Conservation (phyloP, 1,140 invertebrate genomes). For the Akabosia matsudoensis region DNA sequence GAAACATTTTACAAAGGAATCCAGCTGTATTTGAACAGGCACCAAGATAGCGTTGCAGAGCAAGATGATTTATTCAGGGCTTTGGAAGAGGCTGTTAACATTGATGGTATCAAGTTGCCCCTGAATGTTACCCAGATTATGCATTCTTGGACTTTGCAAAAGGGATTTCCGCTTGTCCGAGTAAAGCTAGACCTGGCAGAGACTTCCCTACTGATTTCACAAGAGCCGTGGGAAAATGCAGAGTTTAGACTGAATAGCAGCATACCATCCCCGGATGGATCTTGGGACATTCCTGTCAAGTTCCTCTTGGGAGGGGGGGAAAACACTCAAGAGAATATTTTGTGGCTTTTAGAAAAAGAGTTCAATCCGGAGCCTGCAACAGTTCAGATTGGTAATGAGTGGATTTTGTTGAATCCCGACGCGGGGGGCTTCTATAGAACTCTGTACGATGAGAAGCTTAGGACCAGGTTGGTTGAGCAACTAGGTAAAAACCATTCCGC, state of each 20-base stretch:
- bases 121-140: slow-evolving; percentile 64
- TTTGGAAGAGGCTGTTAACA: slow-evolving; percentile 56
- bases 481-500: slow-evolving; percentile 12
- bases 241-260: background rate
- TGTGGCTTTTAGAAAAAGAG: background rate
- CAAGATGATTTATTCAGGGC: slow-evolving; percentile 69
- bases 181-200: slow-evolving; percentile 49
- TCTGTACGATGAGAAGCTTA: slow-evolving; percentile 28
- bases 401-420: slow-evolving; percentile 14
- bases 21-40: slow-evolving; percentile 55
- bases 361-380: too few relatives aligned
- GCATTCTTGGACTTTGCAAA: slow-evolving; percentile 76
- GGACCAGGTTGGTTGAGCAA: slow-evolving; percentile 2
- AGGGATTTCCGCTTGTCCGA: slow-evolving; percentile 76
- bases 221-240: slow-evolving; percentile 1
- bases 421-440: slow-evolving; percentile 35
- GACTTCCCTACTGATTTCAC: background rate
- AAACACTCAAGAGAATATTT: background rate
- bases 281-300: background rate
- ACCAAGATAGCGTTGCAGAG: slow-evolving; percentile 58
- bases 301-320: background rate
- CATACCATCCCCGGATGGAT: background rate
- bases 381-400: background rate
- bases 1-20: slow-evolving; percentile 67
- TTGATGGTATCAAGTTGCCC: background rate